These are phyloP conservation scores for Drosophila mettleri DNA, from an alignment of 2,888 invertebrate species.

Conservation along the genomic window DNA sequence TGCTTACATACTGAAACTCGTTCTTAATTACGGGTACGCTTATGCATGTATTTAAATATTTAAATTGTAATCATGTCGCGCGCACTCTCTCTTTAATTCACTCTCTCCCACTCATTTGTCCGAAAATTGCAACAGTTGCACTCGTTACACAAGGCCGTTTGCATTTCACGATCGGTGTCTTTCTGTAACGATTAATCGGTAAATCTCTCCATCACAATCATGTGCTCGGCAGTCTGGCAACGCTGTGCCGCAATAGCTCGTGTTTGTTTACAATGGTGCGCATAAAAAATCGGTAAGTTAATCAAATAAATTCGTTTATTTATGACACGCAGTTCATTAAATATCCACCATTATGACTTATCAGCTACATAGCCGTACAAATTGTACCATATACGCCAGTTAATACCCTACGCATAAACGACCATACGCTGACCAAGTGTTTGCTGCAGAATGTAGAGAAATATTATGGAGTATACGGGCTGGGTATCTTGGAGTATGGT, in stretches of 20 bases:
- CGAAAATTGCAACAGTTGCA: slow-evolving; percentile 1
- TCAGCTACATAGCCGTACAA: slow-evolving; percentile 89
- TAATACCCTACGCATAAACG: slow-evolving; percentile 85
- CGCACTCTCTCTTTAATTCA: slow-evolving; percentile 1
- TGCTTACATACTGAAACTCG: slow-evolving; percentile 18
- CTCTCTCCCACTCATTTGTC: neutral
- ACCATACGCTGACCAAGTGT: slow-evolving; percentile 83
- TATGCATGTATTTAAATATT: slow-evolving; percentile 30
- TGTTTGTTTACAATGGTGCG: slow-evolving; percentile 87
- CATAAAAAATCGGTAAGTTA: slow-evolving; percentile 88
- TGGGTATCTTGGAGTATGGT: slow-evolving; percentile 89
- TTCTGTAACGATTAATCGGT: neutral
- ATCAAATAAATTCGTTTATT: slow-evolving; percentile 6
- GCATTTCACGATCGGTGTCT: slow-evolving; percentile 27
- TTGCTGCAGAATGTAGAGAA: slow-evolving; percentile 88
- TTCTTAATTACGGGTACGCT: slow-evolving; percentile 18
- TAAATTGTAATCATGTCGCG: slow-evolving; percentile 32
- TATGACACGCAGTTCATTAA: slow-evolving; percentile 2
- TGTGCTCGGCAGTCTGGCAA: slow-evolving; percentile 37
- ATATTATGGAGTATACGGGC: slow-evolving; percentile 91
- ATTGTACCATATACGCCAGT: slow-evolving; percentile 85
- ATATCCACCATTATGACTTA: neutral
- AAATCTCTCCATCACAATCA: neutral
- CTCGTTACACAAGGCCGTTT: slow-evolving; percentile 31
- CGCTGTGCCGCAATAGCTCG: slow-evolving; percentile 9